phyloP scores from a whole-genome alignment of 1,140 invertebrate genomes.

The Wasmannia auropunctata region DNA sequence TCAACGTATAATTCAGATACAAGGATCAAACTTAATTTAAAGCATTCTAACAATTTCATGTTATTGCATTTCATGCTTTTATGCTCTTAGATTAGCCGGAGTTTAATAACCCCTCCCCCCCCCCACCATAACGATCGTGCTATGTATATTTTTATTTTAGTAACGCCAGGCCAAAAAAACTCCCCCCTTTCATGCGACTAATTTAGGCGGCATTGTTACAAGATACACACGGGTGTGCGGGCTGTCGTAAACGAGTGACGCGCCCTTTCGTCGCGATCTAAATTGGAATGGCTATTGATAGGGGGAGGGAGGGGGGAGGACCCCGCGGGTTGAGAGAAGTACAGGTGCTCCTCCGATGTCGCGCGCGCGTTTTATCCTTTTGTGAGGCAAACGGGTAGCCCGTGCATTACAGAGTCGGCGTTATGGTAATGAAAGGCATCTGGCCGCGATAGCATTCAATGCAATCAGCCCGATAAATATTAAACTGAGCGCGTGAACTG shows the following conservation, averaged over 20 bases:
- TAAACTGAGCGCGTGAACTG: slow-evolving; percentile 34
- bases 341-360: slow-evolving; percentile 28
- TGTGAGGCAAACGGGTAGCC: slow-evolving; percentile 5
- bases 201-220: slow-evolving; percentile 22
- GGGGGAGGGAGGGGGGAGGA: slow-evolving; percentile 1
- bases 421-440: slow-evolving; percentile 26
- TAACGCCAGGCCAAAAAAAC: not conserved
- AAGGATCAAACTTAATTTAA: not conserved
- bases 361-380: slow-evolving; percentile 26
- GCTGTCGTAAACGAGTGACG: not conserved
- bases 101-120: not conserved
- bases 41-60: not conserved
- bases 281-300: slow-evolving; percentile 14
- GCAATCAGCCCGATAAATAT: slow-evolving; percentile 41
- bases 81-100: not conserved
- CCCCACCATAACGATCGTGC: not conserved
- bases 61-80: not conserved
- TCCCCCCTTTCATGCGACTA: not conserved
- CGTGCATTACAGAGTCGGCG: slow-evolving; percentile 15
- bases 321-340: not conserved
- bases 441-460: slow-evolving; percentile 34
- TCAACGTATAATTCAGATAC: not conserved
- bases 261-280: slow-evolving; percentile 10
- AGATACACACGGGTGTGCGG: not conserved
- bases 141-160: not conserved